Evolutionary conservation across 2,113 vertebrate genomes (phyloP).

Genomic region (Lates calcarifer): DNA sequence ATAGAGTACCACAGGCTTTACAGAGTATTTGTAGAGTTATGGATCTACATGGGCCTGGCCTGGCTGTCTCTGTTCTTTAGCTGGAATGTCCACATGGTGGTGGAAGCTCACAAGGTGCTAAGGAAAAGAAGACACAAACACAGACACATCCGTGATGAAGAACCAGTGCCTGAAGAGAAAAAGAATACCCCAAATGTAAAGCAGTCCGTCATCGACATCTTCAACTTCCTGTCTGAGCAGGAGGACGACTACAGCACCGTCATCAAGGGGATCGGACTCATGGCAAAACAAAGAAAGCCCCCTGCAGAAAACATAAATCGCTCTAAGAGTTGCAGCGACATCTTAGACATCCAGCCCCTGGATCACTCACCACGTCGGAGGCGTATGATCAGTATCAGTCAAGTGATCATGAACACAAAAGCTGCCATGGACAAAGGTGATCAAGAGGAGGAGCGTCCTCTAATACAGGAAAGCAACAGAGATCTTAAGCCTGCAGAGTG

Average conservation of each 20-base stretch:
- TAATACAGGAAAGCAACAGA: conserved; percentile 54
- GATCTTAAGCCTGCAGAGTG: conserved; percentile 71
- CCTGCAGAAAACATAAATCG: conserved; percentile 77
- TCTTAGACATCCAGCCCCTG: conserved; percentile 75
- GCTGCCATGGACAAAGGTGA: not conserved
- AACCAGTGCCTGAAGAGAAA: conserved; percentile 61
- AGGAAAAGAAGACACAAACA: conserved; percentile 92
- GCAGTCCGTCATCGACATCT: conserved; percentile 90
- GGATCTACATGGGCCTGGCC: conserved; percentile 97
- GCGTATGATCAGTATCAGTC: conserved; percentile 80
- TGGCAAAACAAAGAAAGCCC: conserved; percentile 47
- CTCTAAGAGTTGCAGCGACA: conserved; percentile 85
- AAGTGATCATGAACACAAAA: conserved; percentile 79
- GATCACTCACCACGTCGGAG: conserved; percentile 79
- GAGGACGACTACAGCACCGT: conserved; percentile 94
- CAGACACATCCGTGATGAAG: conserved; percentile 83
- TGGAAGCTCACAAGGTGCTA: conserved; percentile 94
- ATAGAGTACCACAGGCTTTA: conserved; percentile 91
- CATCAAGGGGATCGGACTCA: conserved; percentile 91
- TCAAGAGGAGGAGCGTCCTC: conserved; percentile 33
- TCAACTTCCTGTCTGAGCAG: conserved; percentile 92
- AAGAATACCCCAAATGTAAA: not conserved
- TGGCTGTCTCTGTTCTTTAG: conserved; percentile 99
- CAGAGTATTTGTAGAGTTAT: conserved; percentile 92
- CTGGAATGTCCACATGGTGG: conserved; percentile 99